Evolutionary conservation across 2,113 vertebrate genomes (phyloP), one percentile per base, ranked within the genome.

Genomic region (Atractosteus spatula): DNA sequence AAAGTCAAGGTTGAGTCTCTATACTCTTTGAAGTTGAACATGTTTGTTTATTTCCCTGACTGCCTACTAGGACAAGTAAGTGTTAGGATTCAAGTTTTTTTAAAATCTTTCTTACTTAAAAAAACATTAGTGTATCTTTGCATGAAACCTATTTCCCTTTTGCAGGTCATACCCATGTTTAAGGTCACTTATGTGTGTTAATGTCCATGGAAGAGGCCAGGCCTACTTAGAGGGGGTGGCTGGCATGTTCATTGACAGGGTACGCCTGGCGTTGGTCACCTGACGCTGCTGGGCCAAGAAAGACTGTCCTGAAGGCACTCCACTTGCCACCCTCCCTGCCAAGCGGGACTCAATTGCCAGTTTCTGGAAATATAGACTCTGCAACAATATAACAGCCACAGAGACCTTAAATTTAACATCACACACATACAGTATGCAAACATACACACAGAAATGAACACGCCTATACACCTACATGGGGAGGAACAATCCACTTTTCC

Each of bases 311-410:
- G 94, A 87, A 1, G 91, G 71, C 14, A 85, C 68, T 0, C 86
- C 71, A 0, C 91, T 88, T 67, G 80, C 79, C 65, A 83, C 74
- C 0, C 85, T 80, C 16, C 90, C 85, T 3, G 93, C 78, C 0
- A 99, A 91, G 4, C 97, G 92, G 0, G 95, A 90, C 41, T 99
- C 97, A 66, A 97, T 95, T 1, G 95, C 95, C 70, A 99, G 72
- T 83, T 97, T 99, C 84, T 99, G 96, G 82, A 94, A 96, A n/a
- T 78, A 93, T 55, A 98, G 73, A 81, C 95, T 98, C 96, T 99
- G 88, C 14, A 84, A 76, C 1, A 14, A 62, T 62, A 29, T 14
- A 14, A 62, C 47, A 51, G 5, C 0, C 47, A 51, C 47, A 10
- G 29, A 29, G 29, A 29, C 29, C 29, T 29, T 29, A 29, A 29